A percentile compares a stretch with the other conserved stretches of the same genome.
Evolutionary conservation across 2,888 invertebrate genomes (phyloP).

Genomic region (Iselma pallidipennis): DNA sequence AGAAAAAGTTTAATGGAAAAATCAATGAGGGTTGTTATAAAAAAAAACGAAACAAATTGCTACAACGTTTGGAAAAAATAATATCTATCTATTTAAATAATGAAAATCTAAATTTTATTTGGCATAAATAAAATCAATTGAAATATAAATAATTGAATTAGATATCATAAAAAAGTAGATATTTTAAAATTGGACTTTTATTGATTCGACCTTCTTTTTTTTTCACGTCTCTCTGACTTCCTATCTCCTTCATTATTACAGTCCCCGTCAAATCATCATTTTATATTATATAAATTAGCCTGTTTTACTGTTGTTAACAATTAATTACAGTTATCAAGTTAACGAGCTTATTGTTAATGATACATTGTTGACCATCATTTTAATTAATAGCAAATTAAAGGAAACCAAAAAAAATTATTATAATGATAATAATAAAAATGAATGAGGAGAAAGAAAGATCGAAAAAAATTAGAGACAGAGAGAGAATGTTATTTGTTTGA

Average conservation of each 20-base stretch:
- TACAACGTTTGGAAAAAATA: neutral
- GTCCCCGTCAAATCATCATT: neutral
- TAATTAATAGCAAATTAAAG: neutral
- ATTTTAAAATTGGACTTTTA: neutral
- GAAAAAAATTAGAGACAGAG: too few species aligned
- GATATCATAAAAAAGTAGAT: neutral
- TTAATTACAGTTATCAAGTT: neutral
- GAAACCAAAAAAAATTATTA: neutral
- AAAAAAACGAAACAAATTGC: too few species aligned
- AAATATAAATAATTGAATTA: neutral
- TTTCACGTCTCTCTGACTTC: too few species aligned
- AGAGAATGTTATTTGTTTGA: neutral
- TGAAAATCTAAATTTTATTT: too few species aligned
- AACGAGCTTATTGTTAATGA: neutral
- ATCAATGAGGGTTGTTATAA: neutral
- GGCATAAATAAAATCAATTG: too few species aligned
- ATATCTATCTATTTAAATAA: too few species aligned
- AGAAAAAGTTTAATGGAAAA: neutral
- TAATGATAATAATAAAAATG: neutral
- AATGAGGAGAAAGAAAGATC: too few species aligned
- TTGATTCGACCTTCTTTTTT: neutral
- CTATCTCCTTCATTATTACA: neutral
- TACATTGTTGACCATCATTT: neutral
- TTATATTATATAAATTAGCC: conserved; percentile 17
- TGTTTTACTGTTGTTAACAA: conserved; percentile 12